A percentile compares a stretch with the other conserved stretches of the same genome.
phyloP scores from a whole-genome alignment of 2,797 vertebrate genomes.

The Lithobates pipiens region DNA sequence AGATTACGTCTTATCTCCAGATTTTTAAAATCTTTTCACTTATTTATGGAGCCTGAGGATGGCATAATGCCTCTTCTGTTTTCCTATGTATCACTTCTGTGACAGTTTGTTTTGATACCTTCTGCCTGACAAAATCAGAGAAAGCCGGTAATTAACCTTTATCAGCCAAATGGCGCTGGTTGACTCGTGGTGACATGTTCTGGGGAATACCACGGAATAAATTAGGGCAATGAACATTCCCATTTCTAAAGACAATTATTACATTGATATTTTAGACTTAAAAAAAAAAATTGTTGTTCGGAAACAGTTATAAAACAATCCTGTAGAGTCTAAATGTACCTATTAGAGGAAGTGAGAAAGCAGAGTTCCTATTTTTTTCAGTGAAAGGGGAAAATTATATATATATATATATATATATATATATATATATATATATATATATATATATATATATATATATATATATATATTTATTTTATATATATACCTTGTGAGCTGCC shows the following conservation, averaged over 20 bases:
- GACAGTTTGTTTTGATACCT: neutral
- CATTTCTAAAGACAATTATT: neutral
- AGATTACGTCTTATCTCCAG: constrained; percentile 22
- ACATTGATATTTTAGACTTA: too few species aligned
- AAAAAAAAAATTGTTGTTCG: too few species aligned
- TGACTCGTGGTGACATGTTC: neutral
- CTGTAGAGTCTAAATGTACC: too few species aligned
- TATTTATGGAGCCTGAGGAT: constrained; percentile 24
- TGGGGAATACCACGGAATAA: neutral
- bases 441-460: too few species aligned
- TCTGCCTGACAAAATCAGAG: neutral
- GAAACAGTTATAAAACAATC: too few species aligned
- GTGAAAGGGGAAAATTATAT: too few species aligned
- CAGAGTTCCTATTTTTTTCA: too few species aligned
- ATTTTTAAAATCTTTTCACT: constrained; percentile 53
- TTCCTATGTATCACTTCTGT: neutral
- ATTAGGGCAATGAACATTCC: neutral
- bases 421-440: too few species aligned
- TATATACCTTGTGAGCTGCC: too few species aligned
- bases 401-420: too few species aligned
- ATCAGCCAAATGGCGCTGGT: neutral
- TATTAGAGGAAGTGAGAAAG: too few species aligned
- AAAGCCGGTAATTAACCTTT: neutral
- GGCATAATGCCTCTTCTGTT: constrained; percentile 15
- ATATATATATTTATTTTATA: too few species aligned